Base-by-base conservation (phyloP, 2,888 invertebrate genomes). In the Frankliniella fusca region DNA sequence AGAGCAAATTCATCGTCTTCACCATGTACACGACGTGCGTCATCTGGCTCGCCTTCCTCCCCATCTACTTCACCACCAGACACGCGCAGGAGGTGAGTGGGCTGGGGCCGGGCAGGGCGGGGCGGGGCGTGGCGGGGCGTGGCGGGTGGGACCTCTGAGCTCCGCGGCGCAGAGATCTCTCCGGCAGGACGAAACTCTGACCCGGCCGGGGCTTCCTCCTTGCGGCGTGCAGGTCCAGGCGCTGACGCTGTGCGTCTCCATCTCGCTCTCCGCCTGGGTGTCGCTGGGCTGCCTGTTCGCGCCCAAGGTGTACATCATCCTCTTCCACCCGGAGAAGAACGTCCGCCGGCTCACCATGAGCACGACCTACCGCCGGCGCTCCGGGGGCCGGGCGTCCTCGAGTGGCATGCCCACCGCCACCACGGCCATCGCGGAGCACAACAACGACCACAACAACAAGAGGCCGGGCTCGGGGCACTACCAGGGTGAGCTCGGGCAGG, bases 11-110 rank as follows among this genome's bases (percentile, higher is more conserved):
- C 86, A 93, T 94, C 84, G 94, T 94, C 1, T 95, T 95, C 86
- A 93, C 94, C 48, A 94, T 94, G 92, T 95, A 93, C 88, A 93
- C 93, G 0, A 94, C 93, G 0, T 92, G 93, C 87, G 92, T 94
- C 80, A 93, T 93, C 83, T 94, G 94, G 94, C 89, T 93, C 65
- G 94, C 94, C 20, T 94, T 94, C 87, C 90, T 93, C 65, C 93
- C 94, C 27, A 92, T 94, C 85, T 94, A 94, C 87, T 93, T 93
- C 86, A 93, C 93, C 65, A 93, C 70, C 23, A 9, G 70, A 12
- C 70, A 76, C 70, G 70, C 70, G 27, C 70, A 76, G 27, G 70
- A 76, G 70, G 70, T 76, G 15, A 38, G 38, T n/a, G n/a, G n/a
- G n/a, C n/a, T n/a, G n/a, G n/a, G n/a, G n/a, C n/a, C n/a, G n/a